These are phyloP conservation scores for Danio aesculapii DNA, from an alignment of 2,797 vertebrate species.

Conservation along the genomic window DNA sequence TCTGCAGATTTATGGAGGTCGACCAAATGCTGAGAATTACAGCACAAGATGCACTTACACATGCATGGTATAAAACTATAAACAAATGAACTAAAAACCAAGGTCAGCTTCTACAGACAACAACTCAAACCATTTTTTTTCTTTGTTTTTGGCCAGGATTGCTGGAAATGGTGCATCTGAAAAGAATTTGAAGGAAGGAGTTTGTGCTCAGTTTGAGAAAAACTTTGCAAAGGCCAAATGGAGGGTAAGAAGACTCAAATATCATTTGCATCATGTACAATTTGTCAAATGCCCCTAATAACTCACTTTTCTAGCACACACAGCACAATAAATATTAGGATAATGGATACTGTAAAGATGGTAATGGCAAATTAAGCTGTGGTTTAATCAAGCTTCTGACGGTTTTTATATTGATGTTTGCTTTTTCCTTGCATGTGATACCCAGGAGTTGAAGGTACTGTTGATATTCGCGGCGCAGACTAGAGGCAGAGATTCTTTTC, in stretches of 20 bases:
- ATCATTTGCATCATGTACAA: background rate
- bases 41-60: slow-evolving; percentile 86
- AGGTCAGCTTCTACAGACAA: slow-evolving; percentile 14
- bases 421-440: slow-evolving; percentile 80
- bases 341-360: slow-evolving; percentile 48
- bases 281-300: background rate
- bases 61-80: slow-evolving; percentile 79
- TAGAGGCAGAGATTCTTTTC: slow-evolving; percentile 72
- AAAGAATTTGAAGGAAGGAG: slow-evolving; percentile 88
- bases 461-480: slow-evolving; percentile 74
- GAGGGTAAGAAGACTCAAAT: slow-evolving; percentile 78
- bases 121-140: background rate
- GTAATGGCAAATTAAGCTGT: slow-evolving; percentile 55
- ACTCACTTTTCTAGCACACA: slow-evolving; percentile 36
- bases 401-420: slow-evolving; percentile 75
- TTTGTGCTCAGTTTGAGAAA: slow-evolving; percentile 90
- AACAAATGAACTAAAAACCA: background rate
- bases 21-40: slow-evolving; percentile 89
- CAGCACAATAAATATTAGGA: slow-evolving; percentile 30
- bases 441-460: slow-evolving; percentile 86
- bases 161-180: slow-evolving; percentile 86
- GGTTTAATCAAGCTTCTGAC: slow-evolving; percentile 63
- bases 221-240: slow-evolving; percentile 92
- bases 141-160: slow-evolving; percentile 72
- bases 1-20: slow-evolving; percentile 87